Evolutionary conservation across 2,113 vertebrate genomes (phyloP).

Genomic region (Tor tambroides): DNA sequence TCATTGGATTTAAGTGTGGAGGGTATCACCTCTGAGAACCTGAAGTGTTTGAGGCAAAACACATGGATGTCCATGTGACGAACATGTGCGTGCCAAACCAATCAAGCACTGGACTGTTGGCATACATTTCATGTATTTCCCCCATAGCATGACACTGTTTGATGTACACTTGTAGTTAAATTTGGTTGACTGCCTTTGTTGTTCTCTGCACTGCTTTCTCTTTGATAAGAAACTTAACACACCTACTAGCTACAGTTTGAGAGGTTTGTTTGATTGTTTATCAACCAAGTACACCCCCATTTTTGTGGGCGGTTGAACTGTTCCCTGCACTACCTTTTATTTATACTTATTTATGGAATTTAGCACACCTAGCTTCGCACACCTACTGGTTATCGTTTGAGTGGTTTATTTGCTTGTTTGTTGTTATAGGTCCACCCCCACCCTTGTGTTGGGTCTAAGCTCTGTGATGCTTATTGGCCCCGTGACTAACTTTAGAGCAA

Average conservation of each 20-base stretch:
- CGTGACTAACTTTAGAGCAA: slow-evolving; percentile 76
- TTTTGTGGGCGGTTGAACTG: neutral
- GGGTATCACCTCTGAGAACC: slow-evolving; percentile 25
- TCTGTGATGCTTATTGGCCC: slow-evolving; percentile 66
- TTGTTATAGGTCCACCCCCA: slow-evolving; percentile 47
- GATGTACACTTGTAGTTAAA: neutral
- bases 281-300: neutral
- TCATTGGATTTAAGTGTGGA: slow-evolving; percentile 27
- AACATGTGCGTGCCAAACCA: slow-evolving; percentile 60
- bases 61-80: slow-evolving; percentile 51
- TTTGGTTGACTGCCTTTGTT: neutral
- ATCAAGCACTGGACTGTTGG: slow-evolving; percentile 66
- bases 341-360: slow-evolving; percentile 5
- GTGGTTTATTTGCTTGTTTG: slow-evolving; percentile 60
- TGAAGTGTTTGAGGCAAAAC: slow-evolving; percentile 26
- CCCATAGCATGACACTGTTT: neutral
- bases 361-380: neutral
- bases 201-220: neutral
- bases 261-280: neutral
- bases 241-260: neutral
- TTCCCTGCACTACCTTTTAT: neutral
- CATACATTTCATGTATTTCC: neutral
- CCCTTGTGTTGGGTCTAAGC: slow-evolving; percentile 48
- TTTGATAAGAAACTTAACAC: neutral
- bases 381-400: neutral